Evolutionary conservation across 2,113 vertebrate species (phyloP).

Genomic region (Oryctolagus cuniculus): mOryCun1.1 NC_091450.1:47498001-47498500

Average conservation of each 20-base stretch:
- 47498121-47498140: neutral
- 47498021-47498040: no score
- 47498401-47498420: no score
- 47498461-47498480: no score
- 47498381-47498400: no score
- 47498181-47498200: neutral
- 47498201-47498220: neutral
- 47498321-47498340: neutral
- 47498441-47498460: no score
- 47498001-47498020: no score
- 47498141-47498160: neutral
- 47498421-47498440: no score
- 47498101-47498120: neutral
- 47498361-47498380: no score
- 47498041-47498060: no score
- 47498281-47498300: neutral
- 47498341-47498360: no score
- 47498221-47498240: neutral
- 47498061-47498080: accelerated
- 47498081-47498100: neutral
- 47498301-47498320: neutral
- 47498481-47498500: no score
- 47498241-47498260: neutral
- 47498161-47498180: neutral
- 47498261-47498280: neutral